phyloP scores from a whole-genome alignment of 1,140 invertebrate species.

The Trichonephila clavipes region DNA sequence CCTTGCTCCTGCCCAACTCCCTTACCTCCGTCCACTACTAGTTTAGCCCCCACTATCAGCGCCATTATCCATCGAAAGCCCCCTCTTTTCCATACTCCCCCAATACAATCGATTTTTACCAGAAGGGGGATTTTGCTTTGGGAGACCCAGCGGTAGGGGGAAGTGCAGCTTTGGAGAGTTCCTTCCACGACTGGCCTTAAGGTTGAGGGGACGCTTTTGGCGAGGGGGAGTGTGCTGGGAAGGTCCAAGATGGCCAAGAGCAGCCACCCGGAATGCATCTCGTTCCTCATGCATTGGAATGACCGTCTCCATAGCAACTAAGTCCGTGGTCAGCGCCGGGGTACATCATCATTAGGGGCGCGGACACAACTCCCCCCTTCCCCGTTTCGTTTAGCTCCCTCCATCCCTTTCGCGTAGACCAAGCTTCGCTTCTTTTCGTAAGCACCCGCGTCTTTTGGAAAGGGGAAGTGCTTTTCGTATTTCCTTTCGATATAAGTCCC shows the following conservation, averaged over 20 bases:
- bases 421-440: slow-evolving; percentile 57
- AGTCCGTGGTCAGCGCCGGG: slow-evolving; percentile 76
- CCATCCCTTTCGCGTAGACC: slow-evolving; percentile 48
- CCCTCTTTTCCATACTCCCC: slow-evolving; percentile 30
- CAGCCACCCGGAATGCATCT: slow-evolving; percentile 76
- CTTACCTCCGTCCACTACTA: slow-evolving; percentile 70
- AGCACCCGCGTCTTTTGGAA: slow-evolving; percentile 32
- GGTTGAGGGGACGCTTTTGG: slow-evolving; percentile 47
- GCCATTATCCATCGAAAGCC: slow-evolving; percentile 67
- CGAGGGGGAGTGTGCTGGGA: slow-evolving; percentile 56
- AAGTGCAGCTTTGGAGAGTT: slow-evolving; percentile 60
- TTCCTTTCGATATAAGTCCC: neutral
- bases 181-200: slow-evolving; percentile 34
- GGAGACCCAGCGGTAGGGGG: slow-evolving; percentile 7
- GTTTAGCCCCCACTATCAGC: slow-evolving; percentile 74
- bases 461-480: neutral
- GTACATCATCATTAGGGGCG: slow-evolving; percentile 76
- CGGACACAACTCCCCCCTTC: slow-evolving; percentile 53
- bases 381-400: slow-evolving; percentile 21
- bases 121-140: neutral
- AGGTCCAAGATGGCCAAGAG: slow-evolving; percentile 76
- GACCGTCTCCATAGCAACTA: slow-evolving; percentile 76
- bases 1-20: slow-evolving; percentile 11
- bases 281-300: slow-evolving; percentile 76
- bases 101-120: slow-evolving; percentile 74